Evolutionary conservation across 2,888 invertebrate genomes (phyloP), one percentile per base, ranked within the genome.

Genomic region (Choreutis nemorana): DNA sequence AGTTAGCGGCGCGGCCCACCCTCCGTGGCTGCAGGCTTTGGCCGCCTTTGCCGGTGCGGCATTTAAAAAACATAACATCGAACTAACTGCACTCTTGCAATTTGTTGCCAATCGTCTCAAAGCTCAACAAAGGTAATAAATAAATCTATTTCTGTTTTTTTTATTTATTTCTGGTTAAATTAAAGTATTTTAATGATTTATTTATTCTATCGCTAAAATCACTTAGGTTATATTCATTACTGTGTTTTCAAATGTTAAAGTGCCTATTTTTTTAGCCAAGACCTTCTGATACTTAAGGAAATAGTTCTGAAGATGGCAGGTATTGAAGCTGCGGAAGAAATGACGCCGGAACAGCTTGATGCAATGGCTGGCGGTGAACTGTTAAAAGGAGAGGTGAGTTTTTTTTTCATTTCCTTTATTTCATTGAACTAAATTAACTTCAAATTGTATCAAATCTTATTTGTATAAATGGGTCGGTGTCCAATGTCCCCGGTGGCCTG

Each of bases 241-340:
- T 18, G 5, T 18, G 18, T 7, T 5, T 23, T 8, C 5, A 18
- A 18, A 18, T 18, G 18, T 18, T 18, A 6, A 10, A 18, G 6
- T 7, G n/a, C 6, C 23, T 34, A 28, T 22, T 23, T 26, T 44
- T 57, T 10, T 60, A 90, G 92, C 73, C 87, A 89, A 80, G 97
- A 97, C 73, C 81, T 96, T 45, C 77, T 98, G 15, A 90, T 99
- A 42, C 78, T 99, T 31, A 94, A 97, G 62, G 98, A 99, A 78
- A 91, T 99, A 42, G 94, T 99, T 23, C 95, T 97, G 72, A 98
- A 97, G 81, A 99, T 99, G 98, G 94, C 97, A 1, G 99, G 99
- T 1, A 94, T 99, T 31, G 99, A 99, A 72, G 90, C 97, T 1
- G 90, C 91, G 1, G 96, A 97, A 60, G 97, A 97, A 70, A 90